Conservation (phyloP, 1,140 invertebrate genomes). For the Asbolus verrucosus region DNA sequence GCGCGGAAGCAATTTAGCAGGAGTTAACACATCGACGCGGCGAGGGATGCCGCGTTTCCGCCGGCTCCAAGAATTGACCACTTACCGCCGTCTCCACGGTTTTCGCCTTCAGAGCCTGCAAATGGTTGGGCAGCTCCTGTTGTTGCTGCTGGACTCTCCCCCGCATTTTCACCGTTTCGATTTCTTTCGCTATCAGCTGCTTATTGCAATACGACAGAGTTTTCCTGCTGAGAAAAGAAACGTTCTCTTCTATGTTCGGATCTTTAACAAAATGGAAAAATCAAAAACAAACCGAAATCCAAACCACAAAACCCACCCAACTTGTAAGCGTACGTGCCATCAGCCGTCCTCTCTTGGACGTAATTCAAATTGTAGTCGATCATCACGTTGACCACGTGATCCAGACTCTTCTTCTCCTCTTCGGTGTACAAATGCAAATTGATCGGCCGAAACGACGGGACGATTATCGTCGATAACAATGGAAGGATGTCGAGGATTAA, state of each 20-base stretch:
- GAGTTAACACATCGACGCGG: conserved; percentile 59
- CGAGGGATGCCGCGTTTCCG: conserved; percentile 3
- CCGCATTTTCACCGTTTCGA: conserved; percentile 80
- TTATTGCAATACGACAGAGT: conserved; percentile 75
- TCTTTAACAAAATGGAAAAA: conserved; percentile 61
- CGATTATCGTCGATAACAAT: conserved; percentile 79
- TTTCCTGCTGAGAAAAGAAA: conserved; percentile 60
- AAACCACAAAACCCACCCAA: conserved; percentile 79
- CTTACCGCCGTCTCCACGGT: conserved; percentile 53
- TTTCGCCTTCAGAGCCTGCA: conserved; percentile 73
- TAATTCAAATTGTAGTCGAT: conserved; percentile 91
- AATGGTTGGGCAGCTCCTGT: conserved; percentile 76
- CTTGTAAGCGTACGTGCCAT: conserved; percentile 84
- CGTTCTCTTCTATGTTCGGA: conserved; percentile 66
- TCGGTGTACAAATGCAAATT: conserved; percentile 80
- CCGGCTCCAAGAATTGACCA: conserved; percentile 28
- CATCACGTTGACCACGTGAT: conserved; percentile 84
- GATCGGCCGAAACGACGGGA: conserved; percentile 83
- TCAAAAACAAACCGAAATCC: neutral
- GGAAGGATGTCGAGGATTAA: conserved; percentile 81
- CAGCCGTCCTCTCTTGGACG: conserved; percentile 80
- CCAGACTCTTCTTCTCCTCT: conserved; percentile 79
- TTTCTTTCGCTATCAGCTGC: conserved; percentile 82
- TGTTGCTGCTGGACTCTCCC: no score
- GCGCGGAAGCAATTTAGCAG: conserved; percentile 59